Evolutionary conservation across 1,140 invertebrate genomes (phyloP), one percentile per base, ranked within the genome.

Genomic region (Heliconius melpomene): DNA sequence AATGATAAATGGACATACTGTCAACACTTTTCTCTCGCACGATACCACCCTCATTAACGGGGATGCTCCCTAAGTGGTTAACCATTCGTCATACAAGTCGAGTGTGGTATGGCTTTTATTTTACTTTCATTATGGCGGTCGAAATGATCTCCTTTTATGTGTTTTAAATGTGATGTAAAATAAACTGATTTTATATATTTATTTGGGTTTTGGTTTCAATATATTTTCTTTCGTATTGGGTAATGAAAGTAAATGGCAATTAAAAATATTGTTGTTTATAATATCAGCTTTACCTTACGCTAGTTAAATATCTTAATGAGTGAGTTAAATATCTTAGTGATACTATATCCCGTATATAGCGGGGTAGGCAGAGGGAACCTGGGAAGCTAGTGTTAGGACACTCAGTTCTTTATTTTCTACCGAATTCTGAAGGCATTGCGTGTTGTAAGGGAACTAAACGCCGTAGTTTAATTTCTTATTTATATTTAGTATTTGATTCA

Each of bases 1-100:
- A 29, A 66, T 66, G 60, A 66, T 16, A 66, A 66, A 66, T 66
- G 60, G 16, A 52, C 50, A 46, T 1, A 66, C 9, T 29, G 60
- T 60, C 23, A 52, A 38, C 80, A 54, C 80, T 79, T 84, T 83
- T 83, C 71, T 77, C 57, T 11, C 40, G 66, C 75, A 81, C 36
- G 81, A 76, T 84, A 86, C 85, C 52, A 29, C 60, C 72, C 75
- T 78, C 81, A 81, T 84, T 87, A 87, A 81, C 82, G 76, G 77
- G 87, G 85, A 83, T 85, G 83, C 78, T 72, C 72, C 79, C 80
- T 72, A 77, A 87, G 86, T 85, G 86, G 89, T 89, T 88, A 89
- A 84, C 83, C 84, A 85, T 87, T 88, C 82, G 85, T 87, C 83
- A 87, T 82, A 57, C 85, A 83, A 84, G 77, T 77, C 82, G 57